These are phyloP conservation scores for Mystacornis crossleyi DNA, from an alignment of 2,113 vertebrate genomes.

Conservation along the genomic window DNA sequence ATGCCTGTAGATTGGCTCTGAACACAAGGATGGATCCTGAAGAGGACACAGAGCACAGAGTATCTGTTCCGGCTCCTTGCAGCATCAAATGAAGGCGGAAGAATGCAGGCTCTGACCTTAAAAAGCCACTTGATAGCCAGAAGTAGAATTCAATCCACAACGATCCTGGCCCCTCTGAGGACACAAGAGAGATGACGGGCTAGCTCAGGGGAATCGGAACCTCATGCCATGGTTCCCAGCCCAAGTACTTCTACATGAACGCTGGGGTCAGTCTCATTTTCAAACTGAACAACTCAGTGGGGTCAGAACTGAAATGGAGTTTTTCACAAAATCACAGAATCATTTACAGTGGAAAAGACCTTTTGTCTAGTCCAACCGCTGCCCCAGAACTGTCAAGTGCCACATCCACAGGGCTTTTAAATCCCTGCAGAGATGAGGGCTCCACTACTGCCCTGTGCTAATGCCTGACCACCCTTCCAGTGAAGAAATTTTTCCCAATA, in stretches of 20 bases:
- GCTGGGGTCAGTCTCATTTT: background rate
- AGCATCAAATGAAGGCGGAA: background rate
- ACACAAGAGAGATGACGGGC: background rate
- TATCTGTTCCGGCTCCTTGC: background rate
- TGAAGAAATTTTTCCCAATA: background rate
- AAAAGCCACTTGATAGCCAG: background rate
- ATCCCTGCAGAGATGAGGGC: background rate
- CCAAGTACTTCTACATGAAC: background rate
- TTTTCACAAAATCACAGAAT: background rate
- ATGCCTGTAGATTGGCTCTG: background rate
- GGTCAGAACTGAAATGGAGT: background rate
- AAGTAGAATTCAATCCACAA: background rate
- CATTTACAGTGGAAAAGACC: background rate
- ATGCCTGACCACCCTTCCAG: background rate
- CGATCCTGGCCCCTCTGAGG: background rate
- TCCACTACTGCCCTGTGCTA: background rate
- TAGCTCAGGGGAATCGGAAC: background rate
- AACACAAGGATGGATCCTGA: background rate
- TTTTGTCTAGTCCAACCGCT: background rate
- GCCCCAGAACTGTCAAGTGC: background rate
- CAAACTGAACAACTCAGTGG: background rate
- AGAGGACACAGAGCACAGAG: background rate
- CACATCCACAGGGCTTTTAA: background rate
- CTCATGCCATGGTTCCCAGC: fast-evolving
- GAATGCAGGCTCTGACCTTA: background rate